phyloP scores from a whole-genome alignment of 2,113 vertebrate genomes.

The Oenanthe melanoleuca region DNA sequence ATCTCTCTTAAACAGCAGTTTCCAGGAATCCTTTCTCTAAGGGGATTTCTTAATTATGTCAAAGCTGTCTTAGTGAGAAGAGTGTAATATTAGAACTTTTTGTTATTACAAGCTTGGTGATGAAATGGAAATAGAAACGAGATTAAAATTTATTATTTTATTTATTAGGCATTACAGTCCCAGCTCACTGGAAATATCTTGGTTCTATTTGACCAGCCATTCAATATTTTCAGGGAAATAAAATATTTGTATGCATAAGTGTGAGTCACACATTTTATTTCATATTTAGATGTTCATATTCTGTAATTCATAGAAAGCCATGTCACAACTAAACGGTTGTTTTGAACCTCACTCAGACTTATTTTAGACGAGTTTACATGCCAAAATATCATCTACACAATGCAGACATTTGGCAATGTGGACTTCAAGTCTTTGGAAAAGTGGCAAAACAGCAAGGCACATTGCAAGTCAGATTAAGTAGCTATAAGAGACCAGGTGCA shows the following conservation, averaged over 20 bases:
- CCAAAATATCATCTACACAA: background rate
- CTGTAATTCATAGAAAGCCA: background rate
- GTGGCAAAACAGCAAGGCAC: background rate
- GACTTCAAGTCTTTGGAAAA: background rate
- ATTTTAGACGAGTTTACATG: background rate
- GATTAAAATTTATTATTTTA: background rate
- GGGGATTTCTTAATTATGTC: background rate
- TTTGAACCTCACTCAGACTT: background rate
- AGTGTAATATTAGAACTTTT: background rate
- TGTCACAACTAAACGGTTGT: background rate
- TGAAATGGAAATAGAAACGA: background rate
- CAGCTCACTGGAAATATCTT: background rate
- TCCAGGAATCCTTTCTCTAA: conserved; percentile 11
- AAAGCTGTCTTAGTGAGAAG: background rate
- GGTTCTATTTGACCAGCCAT: background rate
- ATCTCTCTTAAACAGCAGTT: background rate
- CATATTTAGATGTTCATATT: background rate
- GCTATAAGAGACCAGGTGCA: background rate
- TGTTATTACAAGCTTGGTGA: background rate
- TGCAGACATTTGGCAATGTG: background rate
- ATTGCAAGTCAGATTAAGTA: background rate
- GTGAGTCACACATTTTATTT: background rate
- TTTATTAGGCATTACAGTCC: background rate
- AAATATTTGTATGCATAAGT: background rate
- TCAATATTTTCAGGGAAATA: background rate